Conservation (phyloP, 37 sponge, comb jelly and placozoan genomes). For the Geodia barretti region DNA sequence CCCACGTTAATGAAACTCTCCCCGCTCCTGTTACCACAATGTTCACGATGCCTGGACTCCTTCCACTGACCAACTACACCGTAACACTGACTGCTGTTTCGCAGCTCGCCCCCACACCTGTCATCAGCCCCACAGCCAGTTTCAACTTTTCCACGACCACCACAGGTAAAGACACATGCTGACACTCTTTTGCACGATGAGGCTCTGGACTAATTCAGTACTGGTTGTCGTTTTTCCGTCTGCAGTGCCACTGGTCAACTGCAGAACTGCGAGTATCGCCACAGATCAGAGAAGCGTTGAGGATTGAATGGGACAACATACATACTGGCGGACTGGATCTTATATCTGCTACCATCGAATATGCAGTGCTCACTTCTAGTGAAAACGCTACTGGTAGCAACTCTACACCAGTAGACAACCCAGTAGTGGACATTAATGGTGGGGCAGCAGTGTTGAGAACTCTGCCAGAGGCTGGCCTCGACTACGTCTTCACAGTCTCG, state of each 20-base stretch:
- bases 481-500: not conserved
- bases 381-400: not conserved
- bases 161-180: not conserved
- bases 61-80: not conserved
- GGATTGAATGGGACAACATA: not conserved
- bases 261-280: not conserved
- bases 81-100: not conserved
- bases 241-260: not conserved
- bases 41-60: not conserved
- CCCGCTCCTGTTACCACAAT: not conserved
- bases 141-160: not conserved
- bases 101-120: not conserved
- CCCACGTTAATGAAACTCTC: not conserved
- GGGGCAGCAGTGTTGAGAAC: not conserved
- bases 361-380: not conserved
- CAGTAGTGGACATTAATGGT: not conserved
- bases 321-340: not conserved
- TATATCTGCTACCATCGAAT: not conserved
- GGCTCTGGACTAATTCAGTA: too few species aligned
- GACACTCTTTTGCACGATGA: too few species aligned
- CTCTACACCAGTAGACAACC: not conserved
- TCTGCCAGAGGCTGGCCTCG: not conserved
- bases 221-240: not conserved
- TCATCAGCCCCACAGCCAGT: not conserved
- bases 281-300: not conserved